phyloP scores from a whole-genome alignment of 2,113 vertebrate species.

The Irena cyanogastra region DNA sequence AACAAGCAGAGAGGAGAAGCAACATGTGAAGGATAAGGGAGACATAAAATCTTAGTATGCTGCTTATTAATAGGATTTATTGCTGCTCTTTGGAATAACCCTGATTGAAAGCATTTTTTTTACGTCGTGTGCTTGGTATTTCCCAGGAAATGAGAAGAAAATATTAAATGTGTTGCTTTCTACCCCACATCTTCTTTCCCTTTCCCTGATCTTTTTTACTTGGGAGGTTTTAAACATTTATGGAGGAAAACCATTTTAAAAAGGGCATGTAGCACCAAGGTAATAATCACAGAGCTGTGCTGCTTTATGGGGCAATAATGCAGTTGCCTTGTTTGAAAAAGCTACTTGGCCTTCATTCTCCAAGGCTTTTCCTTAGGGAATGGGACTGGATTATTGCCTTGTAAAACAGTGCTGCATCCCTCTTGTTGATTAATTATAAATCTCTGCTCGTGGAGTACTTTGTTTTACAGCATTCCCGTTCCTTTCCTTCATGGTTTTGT shows the following conservation, averaged over 20 bases:
- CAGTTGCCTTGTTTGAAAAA: conserved; percentile 57
- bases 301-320: conserved; percentile 63
- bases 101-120: neutral
- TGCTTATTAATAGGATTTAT: conserved; percentile 51
- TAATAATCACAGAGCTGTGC: conserved; percentile 47
- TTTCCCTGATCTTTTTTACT: conserved; percentile 16
- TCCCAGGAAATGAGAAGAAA: neutral
- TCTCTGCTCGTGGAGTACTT: neutral
- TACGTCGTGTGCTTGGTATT: neutral
- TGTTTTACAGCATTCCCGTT: neutral
- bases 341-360: conserved; percentile 43
- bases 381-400: conserved; percentile 54
- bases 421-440: conserved; percentile 52
- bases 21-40: neutral
- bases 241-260: conserved; percentile 30
- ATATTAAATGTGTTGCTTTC: neutral
- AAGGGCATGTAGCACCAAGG: conserved; percentile 49
- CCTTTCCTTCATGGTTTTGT: neutral
- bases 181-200: neutral
- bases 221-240: conserved; percentile 50
- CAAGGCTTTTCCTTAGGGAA: conserved; percentile 22
- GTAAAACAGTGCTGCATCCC: conserved; percentile 28
- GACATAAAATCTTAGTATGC: neutral
- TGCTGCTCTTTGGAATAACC: neutral
- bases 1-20: neutral